Percentiles rank a stretch among this genome's conserved stretches.
Evolutionary conservation across 1,140 invertebrate species (phyloP).

Genomic region (Diorhabda elongata): DNA sequence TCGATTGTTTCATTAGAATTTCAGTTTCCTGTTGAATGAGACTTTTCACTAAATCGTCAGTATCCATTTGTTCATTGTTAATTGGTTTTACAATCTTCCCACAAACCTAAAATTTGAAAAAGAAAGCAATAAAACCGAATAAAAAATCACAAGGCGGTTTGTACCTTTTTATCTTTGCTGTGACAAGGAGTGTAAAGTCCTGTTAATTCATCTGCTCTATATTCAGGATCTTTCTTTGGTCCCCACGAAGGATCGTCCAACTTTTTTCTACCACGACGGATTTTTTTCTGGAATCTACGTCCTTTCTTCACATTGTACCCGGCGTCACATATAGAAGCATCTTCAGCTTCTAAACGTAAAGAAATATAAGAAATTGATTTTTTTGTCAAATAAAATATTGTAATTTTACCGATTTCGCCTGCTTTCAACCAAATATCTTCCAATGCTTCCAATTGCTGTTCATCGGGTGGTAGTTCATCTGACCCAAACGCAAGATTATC

Average conservation of each 20-base stretch:
- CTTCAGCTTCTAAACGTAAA: conserved; percentile 48
- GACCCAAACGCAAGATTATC: conserved; percentile 41
- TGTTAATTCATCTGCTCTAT: conserved; percentile 26
- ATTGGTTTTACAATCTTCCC: conserved; percentile 40
- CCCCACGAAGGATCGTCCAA: conserved; percentile 13
- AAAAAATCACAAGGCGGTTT: neutral
- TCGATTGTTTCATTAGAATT: conserved; percentile 33
- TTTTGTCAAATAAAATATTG: neutral
- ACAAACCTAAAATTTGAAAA: conserved; percentile 20
- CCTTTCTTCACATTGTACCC: conserved; percentile 51
- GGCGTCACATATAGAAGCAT: conserved; percentile 53
- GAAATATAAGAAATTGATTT: neutral
- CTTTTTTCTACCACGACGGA: conserved; percentile 23
- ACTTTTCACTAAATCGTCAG: conserved; percentile 33
- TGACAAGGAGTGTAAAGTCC: conserved; percentile 31
- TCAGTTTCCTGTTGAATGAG: conserved; percentile 33
- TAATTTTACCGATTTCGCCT: conserved; percentile 64
- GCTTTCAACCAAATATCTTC: conserved; percentile 81
- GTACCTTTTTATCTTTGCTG: conserved; percentile 38
- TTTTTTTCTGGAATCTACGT: conserved; percentile 28
- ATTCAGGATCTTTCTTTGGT: conserved; percentile 20
- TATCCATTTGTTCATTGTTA: conserved; percentile 22
- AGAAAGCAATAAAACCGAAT: neutral
- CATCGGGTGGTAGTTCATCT: conserved; percentile 57
- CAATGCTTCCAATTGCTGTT: conserved; percentile 68